phyloP scores from a whole-genome alignment of 1,140 invertebrate species.

The Anoplolepis gracilipes region DNA sequence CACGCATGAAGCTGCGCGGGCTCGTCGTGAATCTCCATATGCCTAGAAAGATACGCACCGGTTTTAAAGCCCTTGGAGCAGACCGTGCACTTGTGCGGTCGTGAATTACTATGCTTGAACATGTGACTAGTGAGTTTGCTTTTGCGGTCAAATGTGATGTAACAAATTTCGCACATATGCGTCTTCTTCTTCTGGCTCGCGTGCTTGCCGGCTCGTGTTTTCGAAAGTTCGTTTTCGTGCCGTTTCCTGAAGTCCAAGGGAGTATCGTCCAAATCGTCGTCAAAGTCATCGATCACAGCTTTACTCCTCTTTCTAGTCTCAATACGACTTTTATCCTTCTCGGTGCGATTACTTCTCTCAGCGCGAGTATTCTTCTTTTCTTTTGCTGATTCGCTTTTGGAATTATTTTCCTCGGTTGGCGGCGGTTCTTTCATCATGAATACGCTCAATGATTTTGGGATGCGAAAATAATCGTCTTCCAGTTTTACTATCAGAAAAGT shows the following conservation, averaged over 20 bases:
- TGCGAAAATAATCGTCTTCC: conserved; percentile 80
- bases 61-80: conserved; percentile 86
- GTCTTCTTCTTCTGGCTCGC: conserved; percentile 61
- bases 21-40: conserved; percentile 85
- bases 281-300: conserved; percentile 14
- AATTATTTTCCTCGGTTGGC: conserved; percentile 48
- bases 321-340: background rate
- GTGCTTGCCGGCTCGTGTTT: conserved; percentile 2
- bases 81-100: conserved; percentile 84
- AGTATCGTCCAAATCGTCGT: conserved; percentile 69
- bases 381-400: background rate
- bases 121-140: conserved; percentile 81
- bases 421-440: conserved; percentile 78
- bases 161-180: conserved; percentile 81
- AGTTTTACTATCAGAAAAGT: conserved; percentile 79
- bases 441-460: conserved; percentile 79
- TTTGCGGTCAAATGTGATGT: conserved; percentile 76
- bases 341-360: background rate
- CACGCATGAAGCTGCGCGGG: conserved; percentile 74
- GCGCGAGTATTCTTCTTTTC: background rate
- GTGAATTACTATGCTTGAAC: conserved; percentile 82
- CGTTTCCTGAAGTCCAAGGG: conserved; percentile 72
- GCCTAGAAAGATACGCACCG: conserved; percentile 83
- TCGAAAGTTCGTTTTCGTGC: conserved; percentile 11
- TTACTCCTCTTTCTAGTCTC: conserved; percentile 36